Base-by-base conservation (phyloP, 2,113 vertebrate species). In the Rattus rattus region DNA sequence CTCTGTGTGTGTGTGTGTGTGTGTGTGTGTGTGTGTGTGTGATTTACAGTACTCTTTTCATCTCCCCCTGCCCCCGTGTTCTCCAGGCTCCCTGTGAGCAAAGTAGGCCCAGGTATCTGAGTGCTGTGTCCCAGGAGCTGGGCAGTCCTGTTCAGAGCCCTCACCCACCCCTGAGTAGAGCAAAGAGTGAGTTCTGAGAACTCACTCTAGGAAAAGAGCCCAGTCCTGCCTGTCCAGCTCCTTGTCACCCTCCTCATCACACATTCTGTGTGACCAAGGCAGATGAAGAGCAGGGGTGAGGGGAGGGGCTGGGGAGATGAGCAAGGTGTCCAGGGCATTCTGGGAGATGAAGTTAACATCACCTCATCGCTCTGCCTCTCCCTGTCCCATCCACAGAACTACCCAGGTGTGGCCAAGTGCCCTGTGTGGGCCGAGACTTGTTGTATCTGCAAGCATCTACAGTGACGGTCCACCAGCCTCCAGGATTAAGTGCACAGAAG, bases 31-130 rank as follows among this genome's bases (percentile, higher is more conserved):
- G 26, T 36, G 20, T n/a, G 63, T 47, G 80, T 86, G 88, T 54
- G 93, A 83, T 88, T 92, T 94, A 94, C 85, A 94, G 96, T 70
- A 73, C 11, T 24, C 70, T 33, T 49, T 91, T 20, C 67, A 33
- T 69, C 0, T 20, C 63, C 1, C 39, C 39, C 4, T 54, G 1
- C 7, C 9, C 17, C 73, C 39, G 1, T 98, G 6, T 59, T 47
- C 3, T 7, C 0, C 6, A 69, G 19, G 49, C 49, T 75, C 79
- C 47, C n/a, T 28, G 24, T 14, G 17, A 17, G 4, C 17, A 2
- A 1, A 54, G 75, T 69, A 80, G 73, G 56, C 81, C 28, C 2
- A 36, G 69, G 47, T 3, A 20, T 1, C 0, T 1, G 14, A 39
- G 28, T 2, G 1, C 69, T 72, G 67, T 22, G 54, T 33, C 49